Evolutionary conservation across 2,888 invertebrate species (phyloP).

Genomic region (Pseudoips prasinana): DNA sequence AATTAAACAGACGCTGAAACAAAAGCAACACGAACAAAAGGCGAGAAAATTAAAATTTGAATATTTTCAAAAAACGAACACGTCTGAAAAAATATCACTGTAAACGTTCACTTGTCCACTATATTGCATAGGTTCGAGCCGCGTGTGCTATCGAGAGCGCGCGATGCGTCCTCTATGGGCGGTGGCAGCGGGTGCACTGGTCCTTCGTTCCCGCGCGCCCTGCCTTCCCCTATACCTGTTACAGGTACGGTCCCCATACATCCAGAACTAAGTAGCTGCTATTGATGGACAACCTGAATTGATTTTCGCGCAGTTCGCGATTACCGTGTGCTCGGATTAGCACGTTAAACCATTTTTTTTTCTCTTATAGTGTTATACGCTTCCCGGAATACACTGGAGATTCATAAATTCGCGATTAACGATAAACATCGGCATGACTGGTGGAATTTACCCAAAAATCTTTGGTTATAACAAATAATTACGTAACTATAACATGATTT

Average conservation of each 20-base stretch:
- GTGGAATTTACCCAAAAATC: slow-evolving; percentile 31
- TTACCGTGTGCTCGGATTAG: slow-evolving; percentile 27
- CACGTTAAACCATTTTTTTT: slow-evolving; percentile 22
- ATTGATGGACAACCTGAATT: slow-evolving; percentile 75
- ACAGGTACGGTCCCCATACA: slow-evolving; percentile 65
- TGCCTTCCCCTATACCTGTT: slow-evolving; percentile 62
- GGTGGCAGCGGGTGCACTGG: slow-evolving; percentile 66
- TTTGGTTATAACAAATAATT: slow-evolving; percentile 34
- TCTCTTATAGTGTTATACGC: slow-evolving; percentile 23
- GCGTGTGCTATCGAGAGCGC: slow-evolving; percentile 37
- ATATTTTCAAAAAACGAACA: slow-evolving; percentile 10
- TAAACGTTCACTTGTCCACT: slow-evolving; percentile 49
- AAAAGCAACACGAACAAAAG: slow-evolving; percentile 9
- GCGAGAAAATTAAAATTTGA: slow-evolving; percentile 4
- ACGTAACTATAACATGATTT: slow-evolving; percentile 27
- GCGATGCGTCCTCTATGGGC: slow-evolving; percentile 52
- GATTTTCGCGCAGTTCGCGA: slow-evolving; percentile 54
- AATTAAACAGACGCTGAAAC: slow-evolving; percentile 14
- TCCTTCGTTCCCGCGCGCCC: slow-evolving; percentile 55
- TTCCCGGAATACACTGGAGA: slow-evolving; percentile 36
- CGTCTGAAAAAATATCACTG: slow-evolving; percentile 24
- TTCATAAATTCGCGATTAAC: slow-evolving; percentile 42
- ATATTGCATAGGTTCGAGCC: slow-evolving; percentile 34
- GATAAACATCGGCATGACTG: slow-evolving; percentile 37
- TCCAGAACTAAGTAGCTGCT: slow-evolving; percentile 72